Base-by-base conservation (phyloP, 1,140 invertebrate species). In the Macrocentrus cingulum region DNA sequence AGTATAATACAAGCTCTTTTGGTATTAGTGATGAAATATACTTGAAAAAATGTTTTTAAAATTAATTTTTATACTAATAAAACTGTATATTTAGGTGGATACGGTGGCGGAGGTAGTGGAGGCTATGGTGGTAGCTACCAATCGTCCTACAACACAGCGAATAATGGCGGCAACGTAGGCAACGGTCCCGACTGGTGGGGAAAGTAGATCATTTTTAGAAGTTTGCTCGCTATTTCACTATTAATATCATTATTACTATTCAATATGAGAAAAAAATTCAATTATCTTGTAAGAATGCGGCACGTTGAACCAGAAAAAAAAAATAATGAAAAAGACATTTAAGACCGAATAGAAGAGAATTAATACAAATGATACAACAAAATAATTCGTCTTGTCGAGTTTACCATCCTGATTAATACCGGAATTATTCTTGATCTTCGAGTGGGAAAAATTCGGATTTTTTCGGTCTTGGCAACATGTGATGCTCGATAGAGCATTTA, bases 181-280 rank as follows among this genome's bases (percentile, higher is more conserved):
- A 65, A 63, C 63, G 70, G 70, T 25, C 62, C 69, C 22, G 67
- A 75, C 56, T 80, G 79, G 79, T 80, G 79, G 78, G 65, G 61
- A 57, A 72, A 69, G 56, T 68, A 72, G 59, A 68, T 58, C 51
- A 65, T 65, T 63, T n/a, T 37, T 41, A 54, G 29, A 58, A 49
- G 39, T 42, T 57, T 57, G 23, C 62, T 62, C 46, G 61, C 59
- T 67, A 64, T 69, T 29, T 63, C 62, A 69, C 67, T 65, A 68
- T 66, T 66, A 50, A 42, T 57, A 50, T 72, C 53, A 75, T 65
- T 62, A 76, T 71, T 76, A 78, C 70, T 71, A 76, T 56, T 77
- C 67, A 75, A 77, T 72, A 72, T 69, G 65, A 64, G 78, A 77
- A 80, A 34, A 39, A 39, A 39, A n/a, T 39, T 77, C 79, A 56